These are phyloP conservation scores for Thereva unica DNA, from an alignment of 2,888 invertebrate genomes.

Conservation along the genomic window DNA sequence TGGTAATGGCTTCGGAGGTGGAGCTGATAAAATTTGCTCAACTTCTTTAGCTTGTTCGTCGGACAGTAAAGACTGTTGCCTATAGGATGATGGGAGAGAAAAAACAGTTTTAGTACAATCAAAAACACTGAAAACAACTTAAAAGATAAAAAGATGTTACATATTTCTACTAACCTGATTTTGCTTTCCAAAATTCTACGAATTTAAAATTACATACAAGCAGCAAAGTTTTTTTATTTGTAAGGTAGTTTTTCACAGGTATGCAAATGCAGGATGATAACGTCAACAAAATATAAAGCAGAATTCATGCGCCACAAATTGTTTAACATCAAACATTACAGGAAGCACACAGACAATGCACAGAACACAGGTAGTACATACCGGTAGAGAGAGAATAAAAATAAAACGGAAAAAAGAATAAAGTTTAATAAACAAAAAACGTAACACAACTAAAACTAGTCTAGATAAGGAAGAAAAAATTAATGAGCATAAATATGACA, in stretches of 20 bases:
- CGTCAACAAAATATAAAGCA: slow-evolving; percentile 21
- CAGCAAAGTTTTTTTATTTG: neutral
- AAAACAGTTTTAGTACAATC: slow-evolving; percentile 16
- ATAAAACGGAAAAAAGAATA: slow-evolving; percentile 16
- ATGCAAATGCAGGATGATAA: slow-evolving; percentile 22
- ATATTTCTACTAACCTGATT: slow-evolving; percentile 70
- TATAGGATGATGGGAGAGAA: slow-evolving; percentile 51
- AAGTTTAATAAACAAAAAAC: slow-evolving; percentile 25
- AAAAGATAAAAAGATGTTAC: slow-evolving; percentile 14
- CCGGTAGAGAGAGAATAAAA: slow-evolving; percentile 7
- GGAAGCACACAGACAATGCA: slow-evolving; percentile 23
- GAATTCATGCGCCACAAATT: slow-evolving; percentile 29
- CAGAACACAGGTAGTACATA: slow-evolving; percentile 3
- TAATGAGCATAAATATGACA: slow-evolving; percentile 28
- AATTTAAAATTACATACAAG: slow-evolving; percentile 39
- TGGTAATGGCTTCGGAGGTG: slow-evolving; percentile 58
- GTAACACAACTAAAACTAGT: neutral
- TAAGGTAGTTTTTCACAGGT: too few species aligned
- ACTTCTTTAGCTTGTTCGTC: slow-evolving; percentile 92
- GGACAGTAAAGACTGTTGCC: slow-evolving; percentile 79
- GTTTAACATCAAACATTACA: neutral
- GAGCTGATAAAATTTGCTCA: slow-evolving; percentile 75
- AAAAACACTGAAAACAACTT: slow-evolving; percentile 24
- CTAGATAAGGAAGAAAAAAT: slow-evolving; percentile 8
- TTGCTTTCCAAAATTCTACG: slow-evolving; percentile 81